Conservation (phyloP, 2,888 invertebrate genomes). For the Gonocerus acuteangulatus region DNA sequence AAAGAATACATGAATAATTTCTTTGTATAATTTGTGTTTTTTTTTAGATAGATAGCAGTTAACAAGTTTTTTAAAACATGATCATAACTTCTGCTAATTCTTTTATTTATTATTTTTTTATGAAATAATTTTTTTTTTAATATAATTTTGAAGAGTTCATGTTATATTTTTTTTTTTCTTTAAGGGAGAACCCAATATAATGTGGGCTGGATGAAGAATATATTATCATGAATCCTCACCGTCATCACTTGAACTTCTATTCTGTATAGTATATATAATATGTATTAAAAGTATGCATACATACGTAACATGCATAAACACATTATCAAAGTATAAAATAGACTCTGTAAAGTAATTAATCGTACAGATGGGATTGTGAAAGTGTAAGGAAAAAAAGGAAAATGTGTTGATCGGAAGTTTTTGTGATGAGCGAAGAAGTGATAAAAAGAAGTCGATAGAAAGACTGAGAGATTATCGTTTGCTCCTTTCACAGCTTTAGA, state of each 20-base stretch:
- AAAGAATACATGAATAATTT: too few relatives aligned
- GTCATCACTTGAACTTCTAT: constrained; percentile 16
- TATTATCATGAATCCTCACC: constrained; percentile 10
- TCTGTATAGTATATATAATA: constrained; percentile 13
- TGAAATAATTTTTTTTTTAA: too few relatives aligned
- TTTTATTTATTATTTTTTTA: too few relatives aligned
- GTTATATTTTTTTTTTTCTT: constrained; percentile 6
- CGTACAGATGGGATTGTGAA: not conserved
- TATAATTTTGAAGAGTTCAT: too few relatives aligned
- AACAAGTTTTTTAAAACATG: too few relatives aligned
- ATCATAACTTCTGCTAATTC: too few relatives aligned
- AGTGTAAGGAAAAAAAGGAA: constrained; percentile 1
- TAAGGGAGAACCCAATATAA: constrained; percentile 11
- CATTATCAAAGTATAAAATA: not conserved
- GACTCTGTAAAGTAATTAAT: not conserved
- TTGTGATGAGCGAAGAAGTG: not conserved
- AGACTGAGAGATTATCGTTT: constrained; percentile 18
- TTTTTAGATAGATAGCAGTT: too few relatives aligned
- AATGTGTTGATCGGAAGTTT: not conserved
- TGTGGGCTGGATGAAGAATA: constrained; percentile 21
- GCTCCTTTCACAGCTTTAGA: constrained; percentile 6
- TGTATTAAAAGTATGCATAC: constrained; percentile 1
- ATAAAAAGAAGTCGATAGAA: constrained; percentile 9
- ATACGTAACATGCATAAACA: not conserved
- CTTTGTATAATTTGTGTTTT: too few relatives aligned